Evolutionary conservation across 2,888 invertebrate genomes (phyloP), one percentile per base, ranked within the genome.

Genomic region (Lepidocyrtinus sp.): DNA sequence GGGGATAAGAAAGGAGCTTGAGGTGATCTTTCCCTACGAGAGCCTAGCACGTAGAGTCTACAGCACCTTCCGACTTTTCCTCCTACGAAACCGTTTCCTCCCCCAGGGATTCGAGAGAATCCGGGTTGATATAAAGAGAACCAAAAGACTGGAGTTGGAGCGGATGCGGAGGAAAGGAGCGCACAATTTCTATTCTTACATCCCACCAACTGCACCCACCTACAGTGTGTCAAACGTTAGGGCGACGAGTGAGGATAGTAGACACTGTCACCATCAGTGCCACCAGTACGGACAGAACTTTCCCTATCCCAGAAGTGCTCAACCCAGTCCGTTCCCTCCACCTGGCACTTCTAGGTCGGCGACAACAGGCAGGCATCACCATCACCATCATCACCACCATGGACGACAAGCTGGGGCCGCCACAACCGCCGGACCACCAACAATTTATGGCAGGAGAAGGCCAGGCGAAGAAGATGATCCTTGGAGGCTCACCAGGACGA

Each of bases 101-200:
- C 82, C 84, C 19, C 68, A 77, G 19, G 82, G 82, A 15, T 81
- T 81, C 22, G 84, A 84, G 65, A 55, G 82, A 65, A 82, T 84
- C 27, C 78, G 82, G 9, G 78, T 84, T 21, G 84, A 84, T 71
- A 73, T 81, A 22, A 84, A 84, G 69, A 55, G 82, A 70, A 84
- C 84, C 21, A 84, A 84, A 79, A 68, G 84, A 76, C 84, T 82
- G 75, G 84, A 84, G 67, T 61, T 84, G 68, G 84, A 84, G 68
- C 64, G 84, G 55, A 82, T 81, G 81, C 50, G 84, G 19, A 55
- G 84, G 59, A 78, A 78, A 74, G 84, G 82, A 22, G 68, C 82
- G 7, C 82, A 81, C 9, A 82, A 84, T 45, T 81, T 82, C 50
- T 82, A 68, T 46, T 67, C 73, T 59, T 74, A 82, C 63, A 81